Evolutionary conservation across 1,140 invertebrate species (phyloP), one percentile per base, ranked within the genome.

Genomic region (Periplaneta americana): DNA sequence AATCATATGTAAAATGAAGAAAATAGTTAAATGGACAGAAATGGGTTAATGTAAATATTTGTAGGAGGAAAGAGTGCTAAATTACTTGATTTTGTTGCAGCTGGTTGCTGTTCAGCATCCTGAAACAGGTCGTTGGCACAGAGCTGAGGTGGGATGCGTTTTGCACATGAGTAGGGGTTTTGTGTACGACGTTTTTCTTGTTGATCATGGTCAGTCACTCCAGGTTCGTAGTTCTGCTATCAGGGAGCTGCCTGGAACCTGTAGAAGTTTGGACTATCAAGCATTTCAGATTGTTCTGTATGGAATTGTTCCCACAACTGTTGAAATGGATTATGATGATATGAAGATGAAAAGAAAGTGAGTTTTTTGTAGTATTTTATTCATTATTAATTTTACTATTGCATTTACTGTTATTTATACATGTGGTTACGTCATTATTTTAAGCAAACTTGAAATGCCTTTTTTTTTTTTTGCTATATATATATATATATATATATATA

Each of bases 71-170:
- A n/a, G n/a, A n/a, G n/a, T n/a, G n/a, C n/a, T n/a, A n/a, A n/a
- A n/a, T n/a, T n/a, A n/a, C 48, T 66, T 66, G 6, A 66, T 66
- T 76, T 76, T 34, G 10, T 10, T 79, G 18, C 32, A 79, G 78
- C 33, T 79, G 13, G 78, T 79, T 35, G 78, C 78, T 48, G 78
- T 79, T 4, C 33, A 32, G 18, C n/a, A 79, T 79, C 35, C 78
- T 36, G 17, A 8, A 39, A 79, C 78, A 22, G 32, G 39, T 34
- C 34, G 18, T 10, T 79, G 78, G 78, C 78, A 79, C 17, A 34
- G 78, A 36, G 78, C 15, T n/a, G 2, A 39, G 22, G 78, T 79
- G 34, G 31, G 37, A 17, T 32, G 9, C 15, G 36, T 79, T 9
- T 10, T 34, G 18, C 32, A 76, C 34, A 11, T 9, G 0, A 17